Evolutionary conservation across 2,888 invertebrate species (phyloP).

Genomic region (Crocallis elinguaria): DNA sequence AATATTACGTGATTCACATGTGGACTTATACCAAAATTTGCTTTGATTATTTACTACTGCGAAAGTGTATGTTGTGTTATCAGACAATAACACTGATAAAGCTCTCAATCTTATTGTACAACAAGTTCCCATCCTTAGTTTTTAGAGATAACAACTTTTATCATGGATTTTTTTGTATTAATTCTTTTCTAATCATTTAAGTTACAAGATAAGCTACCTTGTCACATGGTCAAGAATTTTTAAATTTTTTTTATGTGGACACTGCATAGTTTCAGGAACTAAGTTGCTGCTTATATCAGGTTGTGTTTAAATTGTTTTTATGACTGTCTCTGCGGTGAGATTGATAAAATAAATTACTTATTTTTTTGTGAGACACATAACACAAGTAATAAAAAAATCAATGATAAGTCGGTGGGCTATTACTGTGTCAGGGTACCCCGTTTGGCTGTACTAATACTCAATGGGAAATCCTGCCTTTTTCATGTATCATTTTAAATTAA

Average conservation of each 20-base stretch:
- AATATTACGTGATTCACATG: background rate
- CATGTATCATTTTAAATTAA: too few relatives aligned
- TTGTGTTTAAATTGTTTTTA: too few relatives aligned
- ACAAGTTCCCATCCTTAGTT: constrained; percentile 1
- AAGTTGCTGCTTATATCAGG: too few relatives aligned
- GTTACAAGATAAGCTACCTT: background rate
- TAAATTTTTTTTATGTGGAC: background rate
- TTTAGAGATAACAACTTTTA: constrained; percentile 6
- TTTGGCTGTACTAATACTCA: too few relatives aligned
- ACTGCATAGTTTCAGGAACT: too few relatives aligned
- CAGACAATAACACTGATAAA: constrained; percentile 12
- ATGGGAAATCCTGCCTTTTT: too few relatives aligned
- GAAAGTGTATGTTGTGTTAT: constrained; percentile 1
- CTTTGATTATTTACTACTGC: constrained; percentile 6
- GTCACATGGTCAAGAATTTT: background rate
- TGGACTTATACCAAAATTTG: constrained; percentile 8
- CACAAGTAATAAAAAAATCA: too few relatives aligned
- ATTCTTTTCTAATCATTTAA: background rate
- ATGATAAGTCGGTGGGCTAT: too few relatives aligned
- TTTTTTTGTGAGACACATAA: too few relatives aligned
- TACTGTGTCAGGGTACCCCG: too few relatives aligned
- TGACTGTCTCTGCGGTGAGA: too few relatives aligned
- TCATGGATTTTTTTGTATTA: constrained; percentile 3
- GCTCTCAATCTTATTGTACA: constrained; percentile 7
- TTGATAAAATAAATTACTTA: too few relatives aligned